Evolutionary conservation across 2,888 invertebrate genomes (phyloP).

Genomic region (Pelosia muscerda): DNA sequence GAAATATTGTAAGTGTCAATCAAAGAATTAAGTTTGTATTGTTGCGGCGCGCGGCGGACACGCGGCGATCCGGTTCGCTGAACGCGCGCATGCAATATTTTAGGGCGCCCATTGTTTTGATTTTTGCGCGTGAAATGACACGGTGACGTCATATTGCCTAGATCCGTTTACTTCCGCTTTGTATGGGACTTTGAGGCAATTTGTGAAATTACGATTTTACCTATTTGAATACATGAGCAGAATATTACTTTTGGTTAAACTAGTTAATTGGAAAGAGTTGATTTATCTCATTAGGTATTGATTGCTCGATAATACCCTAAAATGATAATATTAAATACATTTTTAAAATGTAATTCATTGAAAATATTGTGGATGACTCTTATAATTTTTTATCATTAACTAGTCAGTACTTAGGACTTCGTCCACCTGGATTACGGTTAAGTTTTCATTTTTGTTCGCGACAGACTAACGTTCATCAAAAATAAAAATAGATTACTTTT

Average conservation of each 20-base stretch:
- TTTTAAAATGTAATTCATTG: background rate
- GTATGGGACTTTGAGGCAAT: conserved; percentile 13
- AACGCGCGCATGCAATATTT: conserved; percentile 73
- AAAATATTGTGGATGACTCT: no score
- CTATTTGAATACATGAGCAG: conserved; percentile 1
- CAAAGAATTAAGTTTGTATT: conserved; percentile 86
- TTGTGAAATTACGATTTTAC: background rate
- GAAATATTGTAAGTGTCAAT: conserved; percentile 88
- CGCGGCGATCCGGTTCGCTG: conserved; percentile 62
- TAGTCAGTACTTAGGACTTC: no score
- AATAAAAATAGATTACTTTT: no score
- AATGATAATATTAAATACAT: background rate
- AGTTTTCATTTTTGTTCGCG: no score
- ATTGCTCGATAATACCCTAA: background rate
- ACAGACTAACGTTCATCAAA: no score
- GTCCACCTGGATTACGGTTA: no score
- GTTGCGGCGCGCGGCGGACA: conserved; percentile 73
- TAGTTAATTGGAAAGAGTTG: background rate
- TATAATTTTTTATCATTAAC: no score
- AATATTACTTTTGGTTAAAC: background rate
- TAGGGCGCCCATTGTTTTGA: conserved; percentile 77
- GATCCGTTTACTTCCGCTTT: conserved; percentile 30
- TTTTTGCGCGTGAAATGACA: conserved; percentile 72
- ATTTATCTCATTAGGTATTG: background rate
- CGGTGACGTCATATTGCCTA: conserved; percentile 59